Percentiles rank a stretch among this genome's conserved stretches.
These are phyloP conservation scores for Nebria brevicollis DNA, from an alignment of 2,888 invertebrate species.

Conservation along the genomic window DNA sequence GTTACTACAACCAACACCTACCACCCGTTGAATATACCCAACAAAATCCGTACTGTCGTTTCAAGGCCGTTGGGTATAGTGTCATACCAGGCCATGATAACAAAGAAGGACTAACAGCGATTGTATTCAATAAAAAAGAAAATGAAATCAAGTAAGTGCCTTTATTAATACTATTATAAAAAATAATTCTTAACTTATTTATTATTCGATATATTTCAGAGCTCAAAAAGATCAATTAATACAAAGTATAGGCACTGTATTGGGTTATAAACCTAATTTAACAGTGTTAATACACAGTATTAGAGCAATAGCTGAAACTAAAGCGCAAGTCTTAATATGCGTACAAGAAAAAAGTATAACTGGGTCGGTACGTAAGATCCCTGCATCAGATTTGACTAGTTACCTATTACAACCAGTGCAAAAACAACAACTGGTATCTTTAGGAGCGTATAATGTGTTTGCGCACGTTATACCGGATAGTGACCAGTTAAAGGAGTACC, in stretches of 20 bases:
- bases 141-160: conserved; percentile 76
- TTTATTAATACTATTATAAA: too few species aligned
- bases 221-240: conserved; percentile 77
- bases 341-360: conserved; percentile 77
- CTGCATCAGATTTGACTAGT: conserved; percentile 76
- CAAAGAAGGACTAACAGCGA: conserved; percentile 88
- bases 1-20: conserved; percentile 80
- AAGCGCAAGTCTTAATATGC: conserved; percentile 78
- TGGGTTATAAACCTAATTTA: conserved; percentile 88
- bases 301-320: conserved; percentile 80
- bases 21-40: conserved; percentile 85
- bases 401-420: conserved; percentile 77
- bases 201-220: conserved; percentile 59
- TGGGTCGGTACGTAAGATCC: conserved; percentile 74
- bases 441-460: conserved; percentile 77
- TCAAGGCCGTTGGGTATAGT: conserved; percentile 95
- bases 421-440: conserved; percentile 76
- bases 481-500: conserved; percentile 84
- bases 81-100: conserved; percentile 87
- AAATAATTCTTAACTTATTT: conserved; percentile 17
- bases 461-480: conserved; percentile 79
- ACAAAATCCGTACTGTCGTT: conserved; percentile 91
- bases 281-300: conserved; percentile 81
- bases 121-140: conserved; percentile 85
- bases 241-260: conserved; percentile 72